Conservation (phyloP, 2,113 vertebrate genomes). For the Brachypteracias leptosomus region DNA sequence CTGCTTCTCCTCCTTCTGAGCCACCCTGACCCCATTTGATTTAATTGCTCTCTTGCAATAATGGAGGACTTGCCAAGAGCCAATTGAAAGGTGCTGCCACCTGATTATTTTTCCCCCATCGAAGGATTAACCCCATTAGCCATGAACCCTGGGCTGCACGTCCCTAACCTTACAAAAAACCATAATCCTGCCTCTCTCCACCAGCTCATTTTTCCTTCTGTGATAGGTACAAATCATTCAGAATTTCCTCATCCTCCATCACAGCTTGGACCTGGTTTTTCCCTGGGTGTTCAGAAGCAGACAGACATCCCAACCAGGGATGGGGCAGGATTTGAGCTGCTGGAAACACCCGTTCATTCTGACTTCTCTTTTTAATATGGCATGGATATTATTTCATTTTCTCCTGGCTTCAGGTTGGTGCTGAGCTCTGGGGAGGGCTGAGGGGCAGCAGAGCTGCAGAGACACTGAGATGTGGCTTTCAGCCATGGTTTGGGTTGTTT, state of each 20-base stretch:
- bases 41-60: conserved; percentile 31
- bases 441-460: not conserved
- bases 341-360: not conserved
- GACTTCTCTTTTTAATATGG: not conserved
- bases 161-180: not conserved
- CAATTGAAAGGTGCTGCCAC: conserved; percentile 28
- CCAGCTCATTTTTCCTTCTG: not conserved
- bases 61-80: not conserved
- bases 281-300: not conserved
- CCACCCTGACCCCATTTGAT: not conserved
- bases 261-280: not conserved
- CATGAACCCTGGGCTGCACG: not conserved
- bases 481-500: not conserved
- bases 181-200: not conserved
- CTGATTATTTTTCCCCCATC: not conserved
- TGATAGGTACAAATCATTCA: not conserved
- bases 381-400: not conserved
- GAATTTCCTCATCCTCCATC: not conserved
- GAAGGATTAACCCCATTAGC: conserved; percentile 29
- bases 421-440: not conserved
- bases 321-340: not conserved
- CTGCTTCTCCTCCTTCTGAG: not conserved
- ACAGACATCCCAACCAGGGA: not conserved
- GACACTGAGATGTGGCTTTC: accelerated
- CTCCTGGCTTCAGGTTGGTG: not conserved